Evolutionary conservation across 1,140 invertebrate genomes (phyloP), one percentile per base, ranked within the genome.

Genomic region (Dreissena rostriformis): DNA sequence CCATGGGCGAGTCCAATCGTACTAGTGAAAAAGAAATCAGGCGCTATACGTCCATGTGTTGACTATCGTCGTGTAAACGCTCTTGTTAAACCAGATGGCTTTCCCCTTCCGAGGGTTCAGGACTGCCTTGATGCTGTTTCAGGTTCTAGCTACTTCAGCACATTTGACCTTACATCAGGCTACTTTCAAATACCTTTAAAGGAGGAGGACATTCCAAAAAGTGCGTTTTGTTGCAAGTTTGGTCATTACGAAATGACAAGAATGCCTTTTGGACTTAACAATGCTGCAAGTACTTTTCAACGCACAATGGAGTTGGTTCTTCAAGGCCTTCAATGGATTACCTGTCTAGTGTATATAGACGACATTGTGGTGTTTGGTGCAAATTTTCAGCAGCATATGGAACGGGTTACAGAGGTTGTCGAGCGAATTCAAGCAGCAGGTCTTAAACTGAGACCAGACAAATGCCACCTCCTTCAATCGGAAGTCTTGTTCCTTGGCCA

Each of bases 181-280:
- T 90, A 83, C 67, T 90, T 91, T 89, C 93, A 94, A 72, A 83
- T 94, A 2, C 70, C 57, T 39, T 68, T 95, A 8, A 66, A 91
- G 15, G 19, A 73, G 22, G 81, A 87, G 7, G 90, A 90, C 63
- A 87, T 78, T 12, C 73, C 92, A 65, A 91, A 92, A 67, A 94
- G 93, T 2, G 78, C 84, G 15, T 74, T 85, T 61, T 14, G 19
- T 29, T 63, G 55, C 5, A 73, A 73, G n/a, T 76, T 28, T 61
- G 74, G 74, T 15, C 68, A 26, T 15, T 71, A 19, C 14, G 76
- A 0, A 70, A 49, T 39, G 28, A 49, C n/a, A 29, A 14, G 14
- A 10, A 73, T 73, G 71, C 14, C 71, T 19, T 73, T 73, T 51
- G 49, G 26, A 15, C n/a, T 73, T 19, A 49, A 29, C 71, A 73